phyloP scores from a whole-genome alignment of 2,888 invertebrate genomes.

The Plagodis pulveraria region DNA sequence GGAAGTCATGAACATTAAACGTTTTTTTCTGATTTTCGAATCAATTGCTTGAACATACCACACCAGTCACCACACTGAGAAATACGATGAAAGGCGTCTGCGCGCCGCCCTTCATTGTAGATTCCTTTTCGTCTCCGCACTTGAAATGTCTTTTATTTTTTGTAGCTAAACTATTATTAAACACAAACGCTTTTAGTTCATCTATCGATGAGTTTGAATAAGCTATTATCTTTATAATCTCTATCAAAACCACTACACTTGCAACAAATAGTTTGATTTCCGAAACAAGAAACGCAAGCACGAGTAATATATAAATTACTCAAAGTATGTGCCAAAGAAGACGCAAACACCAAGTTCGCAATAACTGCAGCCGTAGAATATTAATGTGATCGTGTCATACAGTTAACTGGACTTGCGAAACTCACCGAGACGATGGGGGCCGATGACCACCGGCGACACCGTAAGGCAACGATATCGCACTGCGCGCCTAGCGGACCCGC shows the following conservation, averaged over 20 bases:
- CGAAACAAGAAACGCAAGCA: background rate
- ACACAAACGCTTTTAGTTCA: background rate
- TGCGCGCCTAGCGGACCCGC: conserved; percentile 46
- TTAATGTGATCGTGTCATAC: conserved; percentile 78
- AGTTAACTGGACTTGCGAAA: conserved; percentile 83
- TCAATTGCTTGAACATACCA: too few relatives aligned
- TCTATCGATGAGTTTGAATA: background rate
- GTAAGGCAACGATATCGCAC: conserved; percentile 44
- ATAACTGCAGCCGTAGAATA: conserved; percentile 76
- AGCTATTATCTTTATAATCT: too few relatives aligned
- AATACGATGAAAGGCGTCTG: conserved; percentile 75
- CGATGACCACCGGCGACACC: conserved; percentile 76
- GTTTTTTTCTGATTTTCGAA: too few relatives aligned
- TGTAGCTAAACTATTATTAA: conserved; percentile 43
- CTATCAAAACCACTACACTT: too few relatives aligned
- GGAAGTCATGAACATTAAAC: too few relatives aligned
- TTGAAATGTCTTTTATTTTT: conserved; percentile 74
- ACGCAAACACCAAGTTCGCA: conserved; percentile 68
- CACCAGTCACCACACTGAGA: too few relatives aligned
- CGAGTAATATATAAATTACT: conserved; percentile 27
- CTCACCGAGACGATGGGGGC: conserved; percentile 71
- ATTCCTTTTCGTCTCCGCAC: conserved; percentile 72
- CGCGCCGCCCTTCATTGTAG: conserved; percentile 71
- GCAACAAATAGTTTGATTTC: background rate
- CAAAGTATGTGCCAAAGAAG: conserved; percentile 44